Base-by-base conservation (phyloP, 2,888 invertebrate species). In the Hirtodrosophila cameraria region DNA sequence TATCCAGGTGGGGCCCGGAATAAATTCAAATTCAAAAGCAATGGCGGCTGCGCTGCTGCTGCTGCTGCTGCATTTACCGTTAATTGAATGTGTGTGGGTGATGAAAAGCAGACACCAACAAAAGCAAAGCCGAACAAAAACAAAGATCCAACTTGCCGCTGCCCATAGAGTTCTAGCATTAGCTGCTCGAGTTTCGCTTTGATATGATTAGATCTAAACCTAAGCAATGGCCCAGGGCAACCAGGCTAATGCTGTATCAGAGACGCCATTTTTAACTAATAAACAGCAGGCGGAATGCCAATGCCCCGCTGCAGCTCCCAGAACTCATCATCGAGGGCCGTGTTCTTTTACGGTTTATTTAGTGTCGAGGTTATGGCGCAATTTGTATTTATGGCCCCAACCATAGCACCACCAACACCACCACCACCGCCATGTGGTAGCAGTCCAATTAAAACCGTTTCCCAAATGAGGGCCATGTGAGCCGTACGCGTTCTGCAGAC, bases 321-420 rank as follows among this genome's bases (percentile, higher is more conserved):
- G 20, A 28, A 16, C 30, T 39, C 45, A 57, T 59, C 54, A 28
- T 48, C 49, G 39, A 12, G 49, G 55, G 71, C 53, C 48, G 41
- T 46, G n/a, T n/a, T n/a, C 55, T 59, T 75, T 86, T 75, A 86
- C 73, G 78, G 75, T 68, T 69, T 78, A 72, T 83, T 83, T 86
- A 86, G 75, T 76, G 65, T 50, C 73, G 69, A 59, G 71, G 73
- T 75, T 86, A 86, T 81, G 73, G 85, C 82, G 79, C 79, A 82
- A 85, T 84, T 84, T 84, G 75, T 78, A 73, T 81, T 84, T 84
- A 84, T 75, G 76, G 63, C 60, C 50, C 53, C 46, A 35, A 20
- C 65, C 49, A 31, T 30, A 35, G 31, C 25, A 7, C 30, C 27
- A 16, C 23, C 16, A 28, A 5, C 38, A 35, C 18, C 41, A 30